These are phyloP conservation scores for Elysia chlorotica DNA, from an alignment of 1,140 invertebrate species.

Conservation along the genomic window DNA sequence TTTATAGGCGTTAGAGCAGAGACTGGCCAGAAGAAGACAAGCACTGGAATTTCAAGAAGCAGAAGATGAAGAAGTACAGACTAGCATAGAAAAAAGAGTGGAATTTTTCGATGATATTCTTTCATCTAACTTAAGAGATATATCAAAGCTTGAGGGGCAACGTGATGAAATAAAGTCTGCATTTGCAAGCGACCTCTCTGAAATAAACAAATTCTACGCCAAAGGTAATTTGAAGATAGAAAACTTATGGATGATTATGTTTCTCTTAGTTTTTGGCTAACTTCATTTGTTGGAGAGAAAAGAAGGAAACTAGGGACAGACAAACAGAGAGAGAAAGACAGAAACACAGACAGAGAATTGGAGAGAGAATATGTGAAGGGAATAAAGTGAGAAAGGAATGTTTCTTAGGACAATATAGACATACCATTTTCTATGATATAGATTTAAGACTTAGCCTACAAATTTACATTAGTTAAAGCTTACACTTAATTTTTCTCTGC, in stretches of 20 bases:
- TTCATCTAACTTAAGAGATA: slow-evolving; percentile 34
- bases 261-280: no score
- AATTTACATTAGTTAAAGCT: no score
- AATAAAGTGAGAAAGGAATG: no score
- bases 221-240: slow-evolving; percentile 25
- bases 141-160: slow-evolving; percentile 42
- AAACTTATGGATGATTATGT: background rate
- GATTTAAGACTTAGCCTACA: no score
- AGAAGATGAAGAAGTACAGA: slow-evolving; percentile 36
- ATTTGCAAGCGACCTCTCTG: slow-evolving; percentile 35
- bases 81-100: slow-evolving; percentile 27
- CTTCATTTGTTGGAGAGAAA: no score
- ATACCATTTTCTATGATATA: no score
- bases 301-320: no score
- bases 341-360: no score
- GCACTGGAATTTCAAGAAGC: slow-evolving; percentile 40
- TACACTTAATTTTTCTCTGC: no score
- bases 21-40: slow-evolving; percentile 43
- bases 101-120: slow-evolving; percentile 34
- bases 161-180: slow-evolving; percentile 45
- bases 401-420: no score
- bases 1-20: slow-evolving; percentile 49
- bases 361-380: no score
- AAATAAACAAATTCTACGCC: slow-evolving; percentile 27
- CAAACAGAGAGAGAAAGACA: no score